Evolutionary conservation across 1,140 invertebrate species (phyloP), one percentile per base, ranked within the genome.

Genomic region (Ridgeia piscesae): DNA sequence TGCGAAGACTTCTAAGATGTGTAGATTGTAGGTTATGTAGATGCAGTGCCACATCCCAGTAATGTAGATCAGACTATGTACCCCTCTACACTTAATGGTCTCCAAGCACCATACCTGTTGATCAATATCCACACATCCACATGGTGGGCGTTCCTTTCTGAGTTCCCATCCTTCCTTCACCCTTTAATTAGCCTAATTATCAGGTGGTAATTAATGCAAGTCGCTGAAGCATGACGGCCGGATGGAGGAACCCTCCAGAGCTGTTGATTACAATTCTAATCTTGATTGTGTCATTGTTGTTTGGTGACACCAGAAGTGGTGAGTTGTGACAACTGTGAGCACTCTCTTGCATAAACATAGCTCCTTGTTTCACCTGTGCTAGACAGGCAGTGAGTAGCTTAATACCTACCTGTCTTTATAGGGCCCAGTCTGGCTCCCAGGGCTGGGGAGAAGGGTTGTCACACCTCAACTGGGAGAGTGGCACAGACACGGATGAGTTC

Each of bases 211-310:
- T 77, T 77, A 77, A 77, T 77, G 58, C 58, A 77, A 77, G 27
- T 77, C 27, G 27, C 8, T 77, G 58, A 21, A 77, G 58, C 58
- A 6, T 77, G 58, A 27, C 58, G 11, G 27, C 58, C 58, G 58
- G 58, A 77, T 77, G 58, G 58, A 14, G 58, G 58, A 77, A 77
- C 58, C 58, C 58, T 77, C 14, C 17, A 77, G 58, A 77, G 58
- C 58, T 77, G 58, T 77, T 77, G 58, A 77, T 77, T 77, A 77
- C 58, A 77, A 77, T 77, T 77, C 58, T 77, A 77, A 77, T 77
- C 58, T 77, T 77, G 58, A 77, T 77, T 77, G 58, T 77, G 58
- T 77, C 58, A 77, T 77, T 77, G 58, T 77, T 77, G 58, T 77
- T 17, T 17, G 14, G 58, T 77, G 58, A 77, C 58, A 77, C 17